Base-by-base conservation (phyloP, 2,797 vertebrate species). In the Alca torda region DNA sequence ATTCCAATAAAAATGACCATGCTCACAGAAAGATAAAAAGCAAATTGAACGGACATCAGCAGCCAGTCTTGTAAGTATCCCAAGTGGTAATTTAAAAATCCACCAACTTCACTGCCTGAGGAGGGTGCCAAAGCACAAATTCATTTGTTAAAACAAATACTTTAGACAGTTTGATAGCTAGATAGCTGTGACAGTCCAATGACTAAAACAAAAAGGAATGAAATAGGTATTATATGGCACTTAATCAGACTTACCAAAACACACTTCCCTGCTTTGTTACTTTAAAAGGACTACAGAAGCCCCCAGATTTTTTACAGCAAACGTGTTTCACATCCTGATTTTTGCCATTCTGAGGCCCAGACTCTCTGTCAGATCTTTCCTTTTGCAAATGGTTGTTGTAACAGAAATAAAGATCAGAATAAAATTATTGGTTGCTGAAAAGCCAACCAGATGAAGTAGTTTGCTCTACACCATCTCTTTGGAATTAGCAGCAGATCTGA, bases 131-230 rank as follows among this genome's bases (percentile, higher is more conserved):
- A 87, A 84, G 51, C 50, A 83, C 7, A 81, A 85, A 93, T 67
- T 85, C 8, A 75, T 95, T 90, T 87, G 33, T 87, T 87, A 72
- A 84, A 93, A 93, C 45, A 85, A 96, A 93, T 75, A 78, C 16
- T 80, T 92, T 23, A 50, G 88, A 76, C 56, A 79, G 41, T 39
- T 84, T 43, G 48, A 74, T 35, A 89, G 54, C 33, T 76, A 19
- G 48, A 74, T 35, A 89, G 54, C 33, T 76, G 19, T 87, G 68
- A 54, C 53, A 84, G 50, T 43, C 18, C 0, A 0, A 78, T 46
- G 53, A 81, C 64, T 78, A n/a, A 84, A 93, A 31, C 13, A n/a
- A 50, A 78, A 78, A 68, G 16, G 6, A 78, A 68, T 30, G 43
- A 64, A 18, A 63, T 28, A 79, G 43, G 57, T 63, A 74, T 45